Percentiles rank a stretch among this genome's conserved stretches.
Conservation (phyloP, 2,797 vertebrate species). For the Ctenochaetus hawaiiensis region DNA sequence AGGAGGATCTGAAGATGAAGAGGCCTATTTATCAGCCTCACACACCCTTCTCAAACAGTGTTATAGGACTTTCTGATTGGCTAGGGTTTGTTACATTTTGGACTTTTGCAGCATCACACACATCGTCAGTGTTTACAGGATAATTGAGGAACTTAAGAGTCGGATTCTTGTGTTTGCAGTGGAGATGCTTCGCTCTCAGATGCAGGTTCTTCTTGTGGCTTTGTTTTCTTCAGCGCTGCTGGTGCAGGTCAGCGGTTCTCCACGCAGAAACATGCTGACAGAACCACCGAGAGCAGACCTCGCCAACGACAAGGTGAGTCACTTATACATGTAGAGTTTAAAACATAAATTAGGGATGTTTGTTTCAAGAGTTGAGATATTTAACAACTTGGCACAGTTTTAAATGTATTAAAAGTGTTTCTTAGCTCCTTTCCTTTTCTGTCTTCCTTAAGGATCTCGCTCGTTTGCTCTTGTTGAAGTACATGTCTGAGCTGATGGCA, state of each 20-base stretch:
- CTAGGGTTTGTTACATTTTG: neutral
- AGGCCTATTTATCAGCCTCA: conserved; percentile 68
- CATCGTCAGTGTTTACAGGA: neutral
- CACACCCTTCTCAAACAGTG: neutral
- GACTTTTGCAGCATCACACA: neutral
- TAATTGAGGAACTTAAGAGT: neutral
- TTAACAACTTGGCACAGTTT: too few relatives aligned
- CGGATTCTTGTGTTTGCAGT: neutral
- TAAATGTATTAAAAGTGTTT: too few relatives aligned
- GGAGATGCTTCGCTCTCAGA: conserved; percentile 76
- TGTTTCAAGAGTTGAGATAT: too few relatives aligned
- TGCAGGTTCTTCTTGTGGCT: conserved; percentile 70
- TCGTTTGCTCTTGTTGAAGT: conserved; percentile 70
- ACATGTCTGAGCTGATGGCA: conserved; percentile 68
- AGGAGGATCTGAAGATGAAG: conserved; percentile 66
- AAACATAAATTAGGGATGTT: neutral
- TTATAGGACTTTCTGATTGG: neutral
- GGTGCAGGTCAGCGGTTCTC: conserved; percentile 60
- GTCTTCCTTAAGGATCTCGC: conserved; percentile 70
- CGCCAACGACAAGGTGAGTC: conserved; percentile 73
- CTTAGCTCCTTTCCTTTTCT: neutral
- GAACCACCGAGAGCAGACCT: conserved; percentile 64
- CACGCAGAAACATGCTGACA: conserved; percentile 61
- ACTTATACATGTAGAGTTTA: neutral
- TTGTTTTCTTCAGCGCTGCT: conserved; percentile 69